phyloP scores from a whole-genome alignment of 2,113 vertebrate genomes.

The Crotalus viridis region DNA sequence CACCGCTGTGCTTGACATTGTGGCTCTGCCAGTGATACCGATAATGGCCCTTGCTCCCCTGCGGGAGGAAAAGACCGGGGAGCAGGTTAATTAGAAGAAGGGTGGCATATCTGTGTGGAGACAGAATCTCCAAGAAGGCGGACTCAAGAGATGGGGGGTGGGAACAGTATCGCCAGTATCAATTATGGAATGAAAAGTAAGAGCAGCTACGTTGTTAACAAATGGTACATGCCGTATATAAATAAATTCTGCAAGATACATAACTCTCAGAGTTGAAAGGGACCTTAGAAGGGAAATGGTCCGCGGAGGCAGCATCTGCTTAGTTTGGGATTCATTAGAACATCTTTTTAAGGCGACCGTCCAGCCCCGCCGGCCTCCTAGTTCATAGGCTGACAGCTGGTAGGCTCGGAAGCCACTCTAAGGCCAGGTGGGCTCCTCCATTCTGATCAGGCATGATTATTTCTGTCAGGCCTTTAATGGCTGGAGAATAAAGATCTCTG shows the following conservation, averaged over 20 bases:
- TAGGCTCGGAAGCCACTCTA: background rate
- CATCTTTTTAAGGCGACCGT: background rate
- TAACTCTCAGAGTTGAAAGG: background rate
- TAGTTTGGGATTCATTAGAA: background rate
- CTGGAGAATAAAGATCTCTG: background rate
- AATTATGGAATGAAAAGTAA: background rate
- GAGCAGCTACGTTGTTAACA: background rate
- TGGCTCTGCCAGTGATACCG: slow-evolving; percentile 99
- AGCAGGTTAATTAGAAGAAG: background rate
- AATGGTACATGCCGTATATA: background rate
- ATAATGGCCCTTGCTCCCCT: slow-evolving; percentile 97
- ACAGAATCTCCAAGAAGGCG: background rate
- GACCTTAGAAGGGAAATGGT: background rate
- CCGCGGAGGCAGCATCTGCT: background rate
- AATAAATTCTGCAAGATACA: background rate
- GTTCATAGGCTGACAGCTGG: background rate
- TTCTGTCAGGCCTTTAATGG: background rate
- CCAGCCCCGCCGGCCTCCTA: background rate
- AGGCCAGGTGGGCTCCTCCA: background rate
- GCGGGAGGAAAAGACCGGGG: background rate
- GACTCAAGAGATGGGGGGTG: background rate
- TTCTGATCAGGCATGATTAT: background rate
- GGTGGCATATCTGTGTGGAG: background rate
- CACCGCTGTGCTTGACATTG: slow-evolving; percentile 96
- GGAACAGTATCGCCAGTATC: background rate